Conservation (phyloP, 2,113 vertebrate species). For the Nycticorax nycticorax region DNA sequence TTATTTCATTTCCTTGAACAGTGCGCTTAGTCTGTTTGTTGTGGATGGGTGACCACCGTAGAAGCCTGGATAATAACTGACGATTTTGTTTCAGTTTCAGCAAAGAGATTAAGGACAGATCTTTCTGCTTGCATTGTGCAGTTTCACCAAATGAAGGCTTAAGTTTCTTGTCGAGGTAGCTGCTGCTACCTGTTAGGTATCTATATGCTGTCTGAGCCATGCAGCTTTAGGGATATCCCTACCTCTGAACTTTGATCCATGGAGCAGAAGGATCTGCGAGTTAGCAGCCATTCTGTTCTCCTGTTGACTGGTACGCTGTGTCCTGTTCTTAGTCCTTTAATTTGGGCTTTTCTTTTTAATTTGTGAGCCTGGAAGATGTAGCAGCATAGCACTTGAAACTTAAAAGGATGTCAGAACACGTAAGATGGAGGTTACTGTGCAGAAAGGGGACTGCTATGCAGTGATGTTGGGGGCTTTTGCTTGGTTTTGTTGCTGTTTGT, state of each 20-base stretch:
- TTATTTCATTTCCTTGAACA: not conserved
- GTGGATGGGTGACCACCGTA: not conserved
- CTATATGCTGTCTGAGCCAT: not conserved
- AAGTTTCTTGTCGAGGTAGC: not conserved
- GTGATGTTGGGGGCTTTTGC: not conserved
- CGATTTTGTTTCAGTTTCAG: not conserved
- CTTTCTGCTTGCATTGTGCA: not conserved
- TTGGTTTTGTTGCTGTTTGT: not conserved
- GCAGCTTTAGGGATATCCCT: not conserved
- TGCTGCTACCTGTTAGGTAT: not conserved
- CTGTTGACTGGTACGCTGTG: not conserved
- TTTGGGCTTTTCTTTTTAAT: not conserved
- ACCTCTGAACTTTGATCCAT: not conserved
- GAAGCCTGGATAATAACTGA: not conserved
- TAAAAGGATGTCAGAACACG: not conserved
- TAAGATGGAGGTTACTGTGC: not conserved
- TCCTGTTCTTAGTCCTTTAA: not conserved
- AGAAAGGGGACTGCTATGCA: not conserved
- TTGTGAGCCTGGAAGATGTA: not conserved
- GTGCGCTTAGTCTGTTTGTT: not conserved
- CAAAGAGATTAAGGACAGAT: not conserved
- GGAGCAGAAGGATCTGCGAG: not conserved
- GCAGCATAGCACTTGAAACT: not conserved
- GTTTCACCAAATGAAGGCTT: not conserved
- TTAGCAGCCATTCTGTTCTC: not conserved